phyloP scores from a whole-genome alignment of 2,888 invertebrate species.

The Brachynemurus nebulosus region DNA sequence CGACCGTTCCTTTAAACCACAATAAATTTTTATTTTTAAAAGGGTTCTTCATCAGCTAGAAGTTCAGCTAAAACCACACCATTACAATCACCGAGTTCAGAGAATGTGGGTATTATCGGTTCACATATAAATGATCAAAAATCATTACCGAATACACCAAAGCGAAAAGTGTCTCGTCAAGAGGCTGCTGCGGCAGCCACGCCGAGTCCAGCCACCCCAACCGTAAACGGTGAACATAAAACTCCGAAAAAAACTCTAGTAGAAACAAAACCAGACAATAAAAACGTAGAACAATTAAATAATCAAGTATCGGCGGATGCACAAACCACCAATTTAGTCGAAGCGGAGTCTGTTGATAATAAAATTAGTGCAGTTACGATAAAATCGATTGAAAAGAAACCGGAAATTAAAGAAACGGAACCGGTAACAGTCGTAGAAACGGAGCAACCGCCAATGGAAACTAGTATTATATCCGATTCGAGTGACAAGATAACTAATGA shows the following conservation, averaged over 20 bases:
- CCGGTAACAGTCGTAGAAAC: not conserved
- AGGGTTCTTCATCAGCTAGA: conserved; percentile 3
- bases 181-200: not conserved
- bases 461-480: too few relatives aligned
- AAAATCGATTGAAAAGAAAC: not conserved
- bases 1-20: too few relatives aligned
- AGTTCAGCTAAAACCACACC: conserved; percentile 7
- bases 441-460: not conserved
- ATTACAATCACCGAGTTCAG: conserved; percentile 7
- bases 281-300: too few relatives aligned
- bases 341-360: too few relatives aligned
- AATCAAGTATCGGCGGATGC: too few relatives aligned
- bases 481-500: too few relatives aligned
- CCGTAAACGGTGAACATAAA: conserved; percentile 12
- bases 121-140: not conserved
- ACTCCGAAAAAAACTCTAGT: not conserved
- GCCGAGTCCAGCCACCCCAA: conserved; percentile 1
- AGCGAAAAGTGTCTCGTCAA: not conserved
- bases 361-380: too few relatives aligned
- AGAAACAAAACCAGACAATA: conserved; percentile 10
- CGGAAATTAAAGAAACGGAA: not conserved
- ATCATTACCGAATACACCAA: conserved; percentile 5
- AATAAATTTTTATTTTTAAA: not conserved
- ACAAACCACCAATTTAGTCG: conserved; percentile 9
- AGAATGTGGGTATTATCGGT: conserved; percentile 5